phyloP scores from a whole-genome alignment of 2,888 invertebrate genomes.

The Sinodicranocentrus sp. region DNA sequence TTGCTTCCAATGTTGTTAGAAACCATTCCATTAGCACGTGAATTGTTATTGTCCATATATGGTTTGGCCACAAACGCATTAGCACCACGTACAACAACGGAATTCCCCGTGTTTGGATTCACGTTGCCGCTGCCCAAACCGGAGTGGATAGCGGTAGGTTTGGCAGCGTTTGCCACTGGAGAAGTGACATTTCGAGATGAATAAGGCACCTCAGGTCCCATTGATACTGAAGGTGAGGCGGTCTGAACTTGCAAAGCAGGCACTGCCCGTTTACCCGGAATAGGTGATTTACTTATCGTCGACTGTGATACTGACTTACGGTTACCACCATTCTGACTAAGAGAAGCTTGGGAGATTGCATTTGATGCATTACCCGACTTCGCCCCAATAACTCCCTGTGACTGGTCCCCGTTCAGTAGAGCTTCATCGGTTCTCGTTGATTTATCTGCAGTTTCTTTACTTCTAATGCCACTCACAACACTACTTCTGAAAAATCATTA shows the following conservation, averaged over 20 bases:
- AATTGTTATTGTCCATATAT: constrained; percentile 70
- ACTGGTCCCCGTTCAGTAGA: constrained; percentile 77
- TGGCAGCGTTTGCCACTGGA: constrained; percentile 71
- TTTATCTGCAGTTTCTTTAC: constrained; percentile 82
- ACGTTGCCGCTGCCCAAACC: constrained; percentile 40
- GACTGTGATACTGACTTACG: constrained; percentile 29
- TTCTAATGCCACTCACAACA: constrained; percentile 67
- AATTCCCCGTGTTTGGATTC: constrained; percentile 43
- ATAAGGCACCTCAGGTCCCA: constrained; percentile 75
- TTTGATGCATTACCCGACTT: constrained; percentile 50
- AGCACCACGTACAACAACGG: constrained; percentile 70
- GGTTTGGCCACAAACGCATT: constrained; percentile 71
- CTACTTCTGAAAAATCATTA: constrained; percentile 58
- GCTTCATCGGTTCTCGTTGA: constrained; percentile 85
- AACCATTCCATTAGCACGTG: constrained; percentile 62
- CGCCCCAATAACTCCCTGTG: constrained; percentile 61
- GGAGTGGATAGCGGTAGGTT: constrained; percentile 62
- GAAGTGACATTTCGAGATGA: constrained; percentile 67
- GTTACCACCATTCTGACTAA: constrained; percentile 60
- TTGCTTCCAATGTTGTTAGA: constrained; percentile 59
- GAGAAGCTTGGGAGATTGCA: constrained; percentile 44
- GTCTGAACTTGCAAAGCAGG: constrained; percentile 67
- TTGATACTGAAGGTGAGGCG: constrained; percentile 58
- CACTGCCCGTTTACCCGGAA: constrained; percentile 74
- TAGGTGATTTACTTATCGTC: constrained; percentile 69